Evolutionary conservation across 2,113 vertebrate genomes (phyloP).

Genomic region (Canis aureus): DNA sequence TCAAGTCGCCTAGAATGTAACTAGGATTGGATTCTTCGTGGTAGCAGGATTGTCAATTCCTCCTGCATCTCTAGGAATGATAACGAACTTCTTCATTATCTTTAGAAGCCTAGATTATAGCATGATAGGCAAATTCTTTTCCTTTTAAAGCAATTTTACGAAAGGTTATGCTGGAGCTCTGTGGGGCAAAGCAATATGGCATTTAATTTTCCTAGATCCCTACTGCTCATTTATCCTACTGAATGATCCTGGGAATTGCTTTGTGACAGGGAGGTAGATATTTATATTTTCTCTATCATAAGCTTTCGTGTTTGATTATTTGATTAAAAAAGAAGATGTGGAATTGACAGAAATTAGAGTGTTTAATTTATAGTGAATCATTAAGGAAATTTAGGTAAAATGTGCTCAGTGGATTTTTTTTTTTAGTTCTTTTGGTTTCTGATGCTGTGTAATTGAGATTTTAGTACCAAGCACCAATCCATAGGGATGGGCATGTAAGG

Average conservation of each 20-base stretch:
- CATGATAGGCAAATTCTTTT: constrained; percentile 46
- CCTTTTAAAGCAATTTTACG: constrained; percentile 51
- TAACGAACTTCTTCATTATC: background rate
- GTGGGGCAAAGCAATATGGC: background rate
- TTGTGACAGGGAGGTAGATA: background rate
- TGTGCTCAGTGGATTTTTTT: background rate
- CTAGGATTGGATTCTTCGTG: constrained; percentile 6
- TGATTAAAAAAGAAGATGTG: background rate
- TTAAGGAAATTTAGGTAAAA: constrained; percentile 40
- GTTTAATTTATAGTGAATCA: constrained; percentile 49
- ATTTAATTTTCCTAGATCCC: constrained; percentile 37
- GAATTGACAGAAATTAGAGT: constrained; percentile 11
- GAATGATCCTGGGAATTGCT: constrained; percentile 20
- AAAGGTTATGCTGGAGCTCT: constrained; percentile 27
- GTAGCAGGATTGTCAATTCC: background rate
- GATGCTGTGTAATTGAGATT: constrained; percentile 8
- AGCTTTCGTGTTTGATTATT: constrained; percentile 49
- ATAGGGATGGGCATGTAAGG: background rate
- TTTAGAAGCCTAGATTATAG: constrained; percentile 27
- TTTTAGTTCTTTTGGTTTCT: background rate
- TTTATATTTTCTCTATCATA: constrained; percentile 31
- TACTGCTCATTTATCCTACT: constrained; percentile 1
- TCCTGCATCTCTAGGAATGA: constrained; percentile 8
- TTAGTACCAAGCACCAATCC: background rate
- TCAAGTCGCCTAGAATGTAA: background rate